Evolutionary conservation across 2,113 vertebrate species (phyloP).

Genomic region (Trachemys scripta): DNA sequence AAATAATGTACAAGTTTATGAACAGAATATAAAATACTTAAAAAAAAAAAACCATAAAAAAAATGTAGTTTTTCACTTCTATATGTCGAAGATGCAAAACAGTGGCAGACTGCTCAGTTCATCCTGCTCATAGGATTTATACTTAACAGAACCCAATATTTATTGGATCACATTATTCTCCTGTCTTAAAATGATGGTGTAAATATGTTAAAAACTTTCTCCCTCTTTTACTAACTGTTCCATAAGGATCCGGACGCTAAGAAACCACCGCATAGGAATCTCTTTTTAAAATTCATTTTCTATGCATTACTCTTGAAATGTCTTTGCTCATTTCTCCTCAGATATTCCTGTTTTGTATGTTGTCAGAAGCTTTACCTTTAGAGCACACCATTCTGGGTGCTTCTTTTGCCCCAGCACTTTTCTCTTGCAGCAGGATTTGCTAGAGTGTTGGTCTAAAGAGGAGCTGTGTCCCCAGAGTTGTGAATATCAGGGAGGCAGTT

Average conservation of each 20-base stretch:
- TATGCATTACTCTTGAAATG: not conserved
- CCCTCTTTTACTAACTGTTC: not conserved
- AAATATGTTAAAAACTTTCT: not conserved
- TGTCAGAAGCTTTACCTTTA: not conserved
- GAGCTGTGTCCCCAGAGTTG: too few species aligned
- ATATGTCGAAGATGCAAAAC: too few species aligned
- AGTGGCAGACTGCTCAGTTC: too few species aligned
- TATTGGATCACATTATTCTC: not conserved
- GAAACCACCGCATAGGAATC: not conserved
- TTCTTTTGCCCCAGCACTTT: too few species aligned
- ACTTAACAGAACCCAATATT: accelerated
- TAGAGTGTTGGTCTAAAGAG: too few species aligned
- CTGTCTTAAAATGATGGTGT: not conserved
- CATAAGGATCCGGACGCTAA: not conserved
- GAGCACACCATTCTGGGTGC: too few species aligned
- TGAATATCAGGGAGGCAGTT: too few species aligned
- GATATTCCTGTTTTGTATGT: not conserved
- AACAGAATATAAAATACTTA: not conserved
- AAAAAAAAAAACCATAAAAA: too few species aligned
- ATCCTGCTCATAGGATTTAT: too few species aligned
- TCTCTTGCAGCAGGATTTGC: too few species aligned
- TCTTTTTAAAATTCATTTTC: not conserved
- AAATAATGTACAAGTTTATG: not conserved
- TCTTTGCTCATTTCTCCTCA: not conserved
- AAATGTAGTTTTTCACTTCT: too few species aligned